These are phyloP conservation scores for Achroia grisella DNA, from an alignment of 1,140 invertebrate species.

Conservation along the genomic window DNA sequence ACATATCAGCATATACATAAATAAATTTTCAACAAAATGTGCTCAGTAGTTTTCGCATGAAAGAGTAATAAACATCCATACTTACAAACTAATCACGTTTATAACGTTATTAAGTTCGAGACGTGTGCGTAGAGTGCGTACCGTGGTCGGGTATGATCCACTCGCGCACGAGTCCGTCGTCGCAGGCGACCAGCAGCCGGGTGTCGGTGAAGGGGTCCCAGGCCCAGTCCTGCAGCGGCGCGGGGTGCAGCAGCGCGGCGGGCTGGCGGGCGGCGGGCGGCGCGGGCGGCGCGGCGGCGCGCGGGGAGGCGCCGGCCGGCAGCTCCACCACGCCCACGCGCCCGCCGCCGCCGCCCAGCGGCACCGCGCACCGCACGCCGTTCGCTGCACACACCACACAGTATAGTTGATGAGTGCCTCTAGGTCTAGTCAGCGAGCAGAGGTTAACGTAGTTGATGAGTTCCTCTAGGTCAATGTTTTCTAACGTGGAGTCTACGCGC, in stretches of 20 bases:
- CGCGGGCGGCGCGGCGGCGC: conserved; percentile 81
- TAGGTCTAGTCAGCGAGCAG: no score
- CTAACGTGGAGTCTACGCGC: no score
- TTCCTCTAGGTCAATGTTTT: no score
- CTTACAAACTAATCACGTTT: no score
- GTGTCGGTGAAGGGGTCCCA: conserved; percentile 94
- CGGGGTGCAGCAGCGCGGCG: conserved; percentile 84
- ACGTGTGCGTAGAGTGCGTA: conserved; percentile 14
- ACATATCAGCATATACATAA: no score
- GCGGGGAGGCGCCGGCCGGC: conserved; percentile 74
- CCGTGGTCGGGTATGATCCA: conserved; percentile 84
- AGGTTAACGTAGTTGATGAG: no score
- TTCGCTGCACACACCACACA: conserved; percentile 82
- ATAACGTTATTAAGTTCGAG: no score
- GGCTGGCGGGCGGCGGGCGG: conserved; percentile 49
- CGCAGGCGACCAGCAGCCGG: conserved; percentile 89
- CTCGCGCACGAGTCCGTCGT: conserved; percentile 90
- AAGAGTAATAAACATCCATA: no score
- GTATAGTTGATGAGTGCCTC: no score
- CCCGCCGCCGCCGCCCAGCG: conserved; percentile 90
- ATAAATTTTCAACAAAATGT: no score
- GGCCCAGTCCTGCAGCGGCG: conserved; percentile 92
- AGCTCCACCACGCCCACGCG: conserved; percentile 92
- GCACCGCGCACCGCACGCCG: conserved; percentile 87
- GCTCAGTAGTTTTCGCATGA: no score